Conservation (phyloP, 2,797 vertebrate species). For the Lagorchestes hirsutus region DNA sequence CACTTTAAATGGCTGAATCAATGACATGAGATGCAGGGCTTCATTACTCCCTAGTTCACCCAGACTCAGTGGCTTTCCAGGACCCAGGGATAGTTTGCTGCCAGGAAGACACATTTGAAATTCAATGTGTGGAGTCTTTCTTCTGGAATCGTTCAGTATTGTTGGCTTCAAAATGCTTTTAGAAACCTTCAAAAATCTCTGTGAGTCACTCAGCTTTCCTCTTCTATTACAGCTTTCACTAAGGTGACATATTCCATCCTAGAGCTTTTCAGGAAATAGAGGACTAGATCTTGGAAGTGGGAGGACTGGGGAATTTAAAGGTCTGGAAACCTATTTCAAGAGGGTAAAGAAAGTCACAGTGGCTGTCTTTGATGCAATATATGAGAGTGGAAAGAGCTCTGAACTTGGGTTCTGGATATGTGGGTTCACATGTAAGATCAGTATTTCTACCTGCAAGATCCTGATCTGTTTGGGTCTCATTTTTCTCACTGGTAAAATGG, state of each 20-base stretch:
- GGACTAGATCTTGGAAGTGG: not conserved
- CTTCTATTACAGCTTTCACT: slow-evolving; percentile 31
- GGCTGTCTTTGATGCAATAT: not conserved
- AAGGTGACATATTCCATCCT: slow-evolving; percentile 53
- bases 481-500: not conserved
- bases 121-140: slow-evolving; percentile 75
- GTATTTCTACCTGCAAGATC: not conserved
- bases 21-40: slow-evolving; percentile 59
- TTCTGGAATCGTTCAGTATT: slow-evolving; percentile 71
- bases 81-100: slow-evolving; percentile 52
- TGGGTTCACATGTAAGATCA: not conserved
- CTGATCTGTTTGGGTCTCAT: not conserved
- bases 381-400: not conserved
- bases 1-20: slow-evolving; percentile 63
- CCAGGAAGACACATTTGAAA: slow-evolving; percentile 75
- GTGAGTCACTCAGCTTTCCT: slow-evolving; percentile 60
- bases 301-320: not conserved
- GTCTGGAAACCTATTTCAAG: not conserved
- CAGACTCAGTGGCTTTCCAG: slow-evolving; percentile 17
- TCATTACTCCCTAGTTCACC: slow-evolving; percentile 67
- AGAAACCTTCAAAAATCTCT: slow-evolving; percentile 80
- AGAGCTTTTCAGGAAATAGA: slow-evolving; percentile 59
- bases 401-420: not conserved
- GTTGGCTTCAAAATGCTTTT: slow-evolving; percentile 79
- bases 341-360: not conserved